phyloP scores from a whole-genome alignment of 2,888 invertebrate genomes.

The Octodonta nipae region DNA sequence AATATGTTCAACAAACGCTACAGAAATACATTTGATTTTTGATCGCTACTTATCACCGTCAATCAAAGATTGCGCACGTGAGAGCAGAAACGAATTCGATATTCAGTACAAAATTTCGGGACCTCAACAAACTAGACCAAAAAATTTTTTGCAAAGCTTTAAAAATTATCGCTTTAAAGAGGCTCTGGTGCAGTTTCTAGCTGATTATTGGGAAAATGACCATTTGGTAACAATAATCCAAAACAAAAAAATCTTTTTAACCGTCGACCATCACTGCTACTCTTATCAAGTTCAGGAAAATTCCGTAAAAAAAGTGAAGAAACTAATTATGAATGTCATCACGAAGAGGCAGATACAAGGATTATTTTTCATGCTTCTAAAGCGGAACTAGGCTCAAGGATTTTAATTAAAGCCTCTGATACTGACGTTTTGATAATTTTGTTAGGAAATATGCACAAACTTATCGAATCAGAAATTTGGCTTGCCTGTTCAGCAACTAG shows the following conservation, averaged over 20 bases:
- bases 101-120: conserved; percentile 21
- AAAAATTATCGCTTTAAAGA: conserved; percentile 2
- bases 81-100: background rate
- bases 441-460: background rate
- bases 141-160: background rate
- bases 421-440: background rate
- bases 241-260: conserved; percentile 2
- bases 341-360: background rate
- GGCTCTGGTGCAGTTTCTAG: background rate
- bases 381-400: background rate
- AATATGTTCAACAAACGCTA: background rate
- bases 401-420: conserved; percentile 1
- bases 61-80: background rate
- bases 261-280: conserved; percentile 4
- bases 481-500: background rate
- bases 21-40: conserved; percentile 2
- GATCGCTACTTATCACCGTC: background rate
- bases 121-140: conserved; percentile 16
- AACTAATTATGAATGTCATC: conserved; percentile 2
- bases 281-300: conserved; percentile 3
- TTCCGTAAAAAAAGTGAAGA: conserved; percentile 4
- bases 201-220: background rate
- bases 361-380: background rate
- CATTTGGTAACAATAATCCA: background rate
- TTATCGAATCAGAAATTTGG: no score